A percentile compares a stretch with the other conserved stretches of the same genome.
These are phyloP conservation scores for Spea hammondii DNA, from an alignment of 2,797 vertebrate species.

Conservation along the genomic window DNA sequence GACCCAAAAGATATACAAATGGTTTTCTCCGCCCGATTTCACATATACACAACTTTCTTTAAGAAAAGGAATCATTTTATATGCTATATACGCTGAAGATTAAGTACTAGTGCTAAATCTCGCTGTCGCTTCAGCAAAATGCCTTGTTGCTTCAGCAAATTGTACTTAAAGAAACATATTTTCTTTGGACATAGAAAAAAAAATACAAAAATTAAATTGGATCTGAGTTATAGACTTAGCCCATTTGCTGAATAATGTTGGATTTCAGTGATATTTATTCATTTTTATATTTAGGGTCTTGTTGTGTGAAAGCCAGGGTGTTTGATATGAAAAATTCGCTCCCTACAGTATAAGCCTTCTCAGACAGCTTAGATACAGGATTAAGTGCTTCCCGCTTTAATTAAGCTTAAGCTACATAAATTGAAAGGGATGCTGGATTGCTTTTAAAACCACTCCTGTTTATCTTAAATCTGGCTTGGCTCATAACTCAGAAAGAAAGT, in stretches of 20 bases:
- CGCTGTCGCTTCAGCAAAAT: constrained; percentile 22
- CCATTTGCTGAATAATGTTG: constrained; percentile 51
- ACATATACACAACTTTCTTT: constrained; percentile 13
- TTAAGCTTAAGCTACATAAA: constrained; percentile 46
- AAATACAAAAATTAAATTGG: constrained; percentile 62
- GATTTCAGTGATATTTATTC: constrained; percentile 52
- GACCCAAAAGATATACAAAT: constrained; percentile 4
- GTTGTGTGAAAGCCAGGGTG: constrained; percentile 26
- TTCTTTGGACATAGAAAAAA: constrained; percentile 60
- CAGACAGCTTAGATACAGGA: constrained; percentile 34
- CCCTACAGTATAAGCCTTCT: constrained; percentile 33
- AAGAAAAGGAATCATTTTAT: constrained; percentile 13
- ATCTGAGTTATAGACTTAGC: constrained; percentile 55
- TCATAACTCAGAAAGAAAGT: constrained; percentile 25
- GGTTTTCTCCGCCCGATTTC: constrained; percentile 8
- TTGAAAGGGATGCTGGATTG: constrained; percentile 35
- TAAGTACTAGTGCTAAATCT: constrained; percentile 56
- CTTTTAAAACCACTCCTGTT: constrained; percentile 15
- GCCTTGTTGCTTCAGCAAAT: constrained; percentile 59
- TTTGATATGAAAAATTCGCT: constrained; percentile 21
- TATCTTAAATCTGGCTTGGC: constrained; percentile 25
- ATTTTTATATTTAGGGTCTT: constrained; percentile 46
- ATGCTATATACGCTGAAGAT: constrained; percentile 61
- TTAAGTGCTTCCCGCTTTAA: constrained; percentile 47
- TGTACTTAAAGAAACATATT: constrained; percentile 52